Conservation (phyloP, 2,888 invertebrate species). For the Apodemia hepburni region DNA sequence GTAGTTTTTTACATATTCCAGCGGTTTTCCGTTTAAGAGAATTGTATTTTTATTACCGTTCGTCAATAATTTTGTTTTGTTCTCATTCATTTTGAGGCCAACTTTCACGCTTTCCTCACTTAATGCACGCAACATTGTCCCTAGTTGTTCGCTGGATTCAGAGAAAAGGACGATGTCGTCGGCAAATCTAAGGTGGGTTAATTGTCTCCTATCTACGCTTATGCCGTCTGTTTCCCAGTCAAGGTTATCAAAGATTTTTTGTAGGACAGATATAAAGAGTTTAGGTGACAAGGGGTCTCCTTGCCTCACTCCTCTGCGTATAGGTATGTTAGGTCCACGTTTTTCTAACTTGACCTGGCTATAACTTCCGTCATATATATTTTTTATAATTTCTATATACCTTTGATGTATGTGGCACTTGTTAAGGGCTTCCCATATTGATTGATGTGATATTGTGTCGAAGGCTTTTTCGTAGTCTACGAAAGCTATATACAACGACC, state of each 20-base stretch:
- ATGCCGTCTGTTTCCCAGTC: neutral
- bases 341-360: neutral
- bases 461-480: conserved; percentile 13
- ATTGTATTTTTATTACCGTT: too few relatives aligned
- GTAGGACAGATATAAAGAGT: neutral
- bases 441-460: conserved; percentile 20
- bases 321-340: neutral
- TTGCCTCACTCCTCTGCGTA: neutral
- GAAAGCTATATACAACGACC: neutral
- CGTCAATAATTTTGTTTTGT: conserved; percentile 40
- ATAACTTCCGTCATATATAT: neutral
- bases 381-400: conserved; percentile 17
- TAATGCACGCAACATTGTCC: neutral
- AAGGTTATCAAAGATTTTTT: neutral
- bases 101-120: neutral
- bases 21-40: too few relatives aligned
- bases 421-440: conserved; percentile 22
- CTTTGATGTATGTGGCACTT: conserved; percentile 18
- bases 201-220: neutral
- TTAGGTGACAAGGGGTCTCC: neutral
- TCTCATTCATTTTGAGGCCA: neutral
- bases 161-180: neutral
- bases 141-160: neutral
- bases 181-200: neutral
- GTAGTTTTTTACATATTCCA: too few relatives aligned